phyloP scores from a whole-genome alignment of 2,888 invertebrate species.

The Drosophila lutescens region DNA sequence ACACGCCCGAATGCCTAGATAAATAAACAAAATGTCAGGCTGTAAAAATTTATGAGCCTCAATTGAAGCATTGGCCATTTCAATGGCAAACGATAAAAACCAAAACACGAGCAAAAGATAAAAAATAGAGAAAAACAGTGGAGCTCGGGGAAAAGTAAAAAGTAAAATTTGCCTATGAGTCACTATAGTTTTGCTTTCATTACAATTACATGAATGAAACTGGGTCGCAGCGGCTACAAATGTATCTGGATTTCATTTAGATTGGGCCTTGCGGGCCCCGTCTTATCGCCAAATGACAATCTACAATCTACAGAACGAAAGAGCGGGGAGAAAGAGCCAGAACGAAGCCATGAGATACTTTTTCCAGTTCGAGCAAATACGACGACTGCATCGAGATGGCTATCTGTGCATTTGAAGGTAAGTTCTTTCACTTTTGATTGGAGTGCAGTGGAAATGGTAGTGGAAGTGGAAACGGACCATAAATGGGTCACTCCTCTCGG shows the following conservation, averaged over 20 bases:
- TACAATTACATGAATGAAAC: conserved; percentile 61
- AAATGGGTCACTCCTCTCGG: conserved; percentile 61
- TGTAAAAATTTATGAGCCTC: conserved; percentile 74
- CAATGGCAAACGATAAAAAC: conserved; percentile 76
- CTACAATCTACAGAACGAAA: conserved; percentile 61
- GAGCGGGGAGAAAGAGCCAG: conserved; percentile 15
- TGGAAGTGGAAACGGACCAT: conserved; percentile 8
- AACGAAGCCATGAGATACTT: conserved; percentile 54
- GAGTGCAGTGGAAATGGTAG: conserved; percentile 7
- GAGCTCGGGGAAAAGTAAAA: conserved; percentile 22
- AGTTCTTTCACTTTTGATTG: conserved; percentile 72
- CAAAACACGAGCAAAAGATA: conserved; percentile 30
- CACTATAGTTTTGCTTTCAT: conserved; percentile 73
- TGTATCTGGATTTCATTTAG: conserved; percentile 77
- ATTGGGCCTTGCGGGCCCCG: conserved; percentile 54
- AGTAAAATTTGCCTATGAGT: conserved; percentile 65
- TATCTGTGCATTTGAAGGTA: conserved; percentile 74
- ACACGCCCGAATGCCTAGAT: conserved; percentile 65
- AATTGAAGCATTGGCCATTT: conserved; percentile 72
- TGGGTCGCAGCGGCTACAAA: conserved; percentile 72
- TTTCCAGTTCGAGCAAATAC: conserved; percentile 51
- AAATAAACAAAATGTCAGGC: conserved; percentile 77
- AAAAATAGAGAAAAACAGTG: conserved; percentile 8
- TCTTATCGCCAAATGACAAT: conserved; percentile 73
- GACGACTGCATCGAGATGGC: conserved; percentile 59